Percentiles rank a stretch among this genome's conserved stretches.
Evolutionary conservation across 2,888 invertebrate genomes (phyloP).

Genomic region (Trissoscelio sp.): DNA sequence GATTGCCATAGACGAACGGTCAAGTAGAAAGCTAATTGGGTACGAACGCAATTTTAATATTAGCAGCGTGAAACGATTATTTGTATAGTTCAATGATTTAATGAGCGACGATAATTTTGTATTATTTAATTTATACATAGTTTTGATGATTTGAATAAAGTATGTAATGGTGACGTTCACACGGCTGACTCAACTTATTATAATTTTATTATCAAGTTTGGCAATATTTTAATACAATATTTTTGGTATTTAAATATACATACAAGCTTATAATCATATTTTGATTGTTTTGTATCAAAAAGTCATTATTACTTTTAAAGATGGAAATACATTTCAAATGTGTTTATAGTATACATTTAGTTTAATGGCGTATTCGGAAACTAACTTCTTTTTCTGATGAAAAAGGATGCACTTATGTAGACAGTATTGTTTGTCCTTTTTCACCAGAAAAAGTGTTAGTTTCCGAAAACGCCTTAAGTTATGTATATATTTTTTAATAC

Average conservation of each 20-base stretch:
- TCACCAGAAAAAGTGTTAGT: no score
- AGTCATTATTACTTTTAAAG: slow-evolving; percentile 19
- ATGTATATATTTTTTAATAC: slow-evolving; percentile 30
- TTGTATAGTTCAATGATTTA: slow-evolving; percentile 49
- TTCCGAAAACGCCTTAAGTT: no score
- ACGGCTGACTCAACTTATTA: neutral
- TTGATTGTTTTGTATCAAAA: slow-evolving; percentile 43
- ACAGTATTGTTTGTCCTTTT: no score
- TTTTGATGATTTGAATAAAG: slow-evolving; percentile 53
- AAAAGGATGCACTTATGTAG: no score
- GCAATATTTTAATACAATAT: slow-evolving; percentile 82
- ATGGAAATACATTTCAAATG: slow-evolving; percentile 42
- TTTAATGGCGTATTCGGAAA: no score
- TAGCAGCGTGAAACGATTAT: slow-evolving; percentile 40
- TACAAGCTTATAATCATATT: slow-evolving; percentile 78
- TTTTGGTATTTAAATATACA: slow-evolving; percentile 83
- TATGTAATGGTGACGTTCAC: slow-evolving; percentile 48
- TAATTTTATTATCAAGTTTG: slow-evolving; percentile 63
- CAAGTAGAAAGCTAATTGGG: slow-evolving; percentile 25
- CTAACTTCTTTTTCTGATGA: no score
- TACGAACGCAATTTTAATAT: slow-evolving; percentile 24
- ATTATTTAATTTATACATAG: slow-evolving; percentile 57
- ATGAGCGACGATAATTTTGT: slow-evolving; percentile 47
- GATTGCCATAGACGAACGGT: slow-evolving; percentile 21
- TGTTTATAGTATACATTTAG: slow-evolving; percentile 14